Conservation (phyloP, 2,888 invertebrate species). For the Leucophenga maculata region DNA sequence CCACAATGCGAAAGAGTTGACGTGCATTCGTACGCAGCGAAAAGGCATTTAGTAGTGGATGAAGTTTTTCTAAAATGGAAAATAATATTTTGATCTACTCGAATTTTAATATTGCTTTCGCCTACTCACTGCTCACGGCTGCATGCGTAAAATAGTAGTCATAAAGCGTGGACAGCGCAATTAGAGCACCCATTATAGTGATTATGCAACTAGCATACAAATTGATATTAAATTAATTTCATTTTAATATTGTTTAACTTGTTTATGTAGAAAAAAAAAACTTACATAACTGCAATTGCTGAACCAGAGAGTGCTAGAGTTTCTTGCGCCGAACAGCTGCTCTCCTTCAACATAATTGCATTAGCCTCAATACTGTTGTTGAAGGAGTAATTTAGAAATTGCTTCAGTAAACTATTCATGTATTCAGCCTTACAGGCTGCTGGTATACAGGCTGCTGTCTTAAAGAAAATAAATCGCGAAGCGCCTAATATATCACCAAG, state of each 20-base stretch:
- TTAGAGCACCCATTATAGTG: neutral
- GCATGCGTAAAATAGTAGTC: neutral
- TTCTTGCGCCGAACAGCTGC: neutral
- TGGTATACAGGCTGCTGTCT: constrained; percentile 4
- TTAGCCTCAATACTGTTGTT: neutral
- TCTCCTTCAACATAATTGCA: neutral
- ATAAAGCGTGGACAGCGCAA: neutral
- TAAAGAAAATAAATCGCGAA: neutral
- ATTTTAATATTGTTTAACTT: neutral
- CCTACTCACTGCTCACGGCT: too few species aligned
- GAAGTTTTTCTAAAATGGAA: neutral
- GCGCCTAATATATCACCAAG: neutral
- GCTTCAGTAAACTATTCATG: neutral
- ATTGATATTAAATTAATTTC: too few species aligned
- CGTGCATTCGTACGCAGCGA: constrained; percentile 11
- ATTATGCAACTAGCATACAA: neutral
- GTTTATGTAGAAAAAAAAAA: too few species aligned
- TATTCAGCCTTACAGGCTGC: neutral
- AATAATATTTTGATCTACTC: too few species aligned
- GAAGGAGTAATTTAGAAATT: neutral
- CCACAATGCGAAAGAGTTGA: constrained; percentile 13
- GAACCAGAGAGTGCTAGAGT: neutral
- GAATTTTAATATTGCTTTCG: too few species aligned
- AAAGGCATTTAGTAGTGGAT: constrained; percentile 4
- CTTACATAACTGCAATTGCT: constrained; percentile 5